Percentiles rank a stretch among this genome's conserved stretches.
Conservation (phyloP, 2,113 vertebrate genomes). For the Rissa tridactyla region DNA sequence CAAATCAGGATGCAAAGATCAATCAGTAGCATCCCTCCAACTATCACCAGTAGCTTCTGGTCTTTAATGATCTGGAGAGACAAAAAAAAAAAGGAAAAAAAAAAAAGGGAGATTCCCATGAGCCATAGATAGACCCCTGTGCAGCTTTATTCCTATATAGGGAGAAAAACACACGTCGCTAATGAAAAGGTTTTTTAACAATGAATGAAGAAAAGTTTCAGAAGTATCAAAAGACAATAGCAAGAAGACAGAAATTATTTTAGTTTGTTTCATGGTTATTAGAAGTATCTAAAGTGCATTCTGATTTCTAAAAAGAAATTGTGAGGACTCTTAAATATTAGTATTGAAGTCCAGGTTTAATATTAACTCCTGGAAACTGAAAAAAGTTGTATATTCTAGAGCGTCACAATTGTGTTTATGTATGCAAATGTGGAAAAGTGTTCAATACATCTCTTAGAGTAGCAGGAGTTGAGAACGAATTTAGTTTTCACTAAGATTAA, state of each 20-base stretch:
- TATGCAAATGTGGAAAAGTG: not conserved
- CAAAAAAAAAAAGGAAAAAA: not conserved
- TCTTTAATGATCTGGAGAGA: constrained; percentile 96
- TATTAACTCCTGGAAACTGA: not conserved
- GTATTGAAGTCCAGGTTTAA: not conserved
- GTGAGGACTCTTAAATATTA: not conserved
- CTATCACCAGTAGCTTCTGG: constrained; percentile 97
- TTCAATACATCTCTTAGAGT: not conserved
- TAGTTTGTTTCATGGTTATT: not conserved
- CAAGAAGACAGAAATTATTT: not conserved
- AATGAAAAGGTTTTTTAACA: constrained; percentile 17
- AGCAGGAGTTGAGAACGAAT: not conserved
- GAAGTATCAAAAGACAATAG: constrained; percentile 10
- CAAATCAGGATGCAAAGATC: constrained; percentile 99
- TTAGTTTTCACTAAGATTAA: not conserved
- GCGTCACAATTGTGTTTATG: not conserved
- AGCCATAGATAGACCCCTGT: constrained; percentile 29
- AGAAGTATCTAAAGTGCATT: not conserved
- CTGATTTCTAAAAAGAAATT: not conserved
- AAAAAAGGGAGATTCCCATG: constrained; percentile 11
- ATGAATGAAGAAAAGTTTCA: not conserved
- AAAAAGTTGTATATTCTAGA: not conserved
- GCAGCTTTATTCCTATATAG: constrained; percentile 21
- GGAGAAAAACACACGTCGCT: constrained; percentile 8
- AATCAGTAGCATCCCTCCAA: constrained; percentile 98